Evolutionary conservation across 2,888 invertebrate species (phyloP), one percentile per base, ranked within the genome.

Genomic region (Callinectes sapidus): DNA sequence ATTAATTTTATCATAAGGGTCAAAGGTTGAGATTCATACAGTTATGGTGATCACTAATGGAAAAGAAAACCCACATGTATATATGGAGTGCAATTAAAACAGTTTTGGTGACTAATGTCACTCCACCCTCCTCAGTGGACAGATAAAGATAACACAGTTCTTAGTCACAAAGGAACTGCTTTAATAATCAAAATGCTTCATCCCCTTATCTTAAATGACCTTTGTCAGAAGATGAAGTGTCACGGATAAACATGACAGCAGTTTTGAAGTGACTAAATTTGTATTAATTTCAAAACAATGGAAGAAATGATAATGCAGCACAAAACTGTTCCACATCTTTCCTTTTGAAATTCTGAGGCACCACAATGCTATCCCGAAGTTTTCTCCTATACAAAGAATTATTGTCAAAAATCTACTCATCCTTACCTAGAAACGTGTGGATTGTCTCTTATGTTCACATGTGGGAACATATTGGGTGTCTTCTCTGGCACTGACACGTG

Each of bases 391-490:
- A 71, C 28, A 86, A 86, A 86, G 23, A 42, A n/a, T 86, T 86
- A 42, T 8, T 54, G 10, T n/a, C 54, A 28, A 87, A 87, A 87
- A 54, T 42, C 18, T 54, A 23, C 14, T 28, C 23, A 81, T 85
- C 13, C 97, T 97, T 96, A 98, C 98, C 98, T 98, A 23, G 99
- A 99, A 0, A 99, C 98, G 95, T 99, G 99, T 0, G 99, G 98
- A 96, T 99, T 99, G 95, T 98, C 98, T 94, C 99, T 96, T 71
- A 99, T 97, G 96, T 98, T 98, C 94, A 98, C 98, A 95, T 99
- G 98, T 0, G 99, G 99, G 95, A 99, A 97, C 95, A 99, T 98
- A 96, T 99, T 99, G 6, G 99, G 99, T 1, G 98, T 97, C 95
- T 98, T 98, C 91, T 98, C 97, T 0, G 99, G 98, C 42, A 99